These are phyloP conservation scores for Apodemus agrarius DNA, from an alignment of 2,797 vertebrate species.

Conservation along the genomic window DNA sequence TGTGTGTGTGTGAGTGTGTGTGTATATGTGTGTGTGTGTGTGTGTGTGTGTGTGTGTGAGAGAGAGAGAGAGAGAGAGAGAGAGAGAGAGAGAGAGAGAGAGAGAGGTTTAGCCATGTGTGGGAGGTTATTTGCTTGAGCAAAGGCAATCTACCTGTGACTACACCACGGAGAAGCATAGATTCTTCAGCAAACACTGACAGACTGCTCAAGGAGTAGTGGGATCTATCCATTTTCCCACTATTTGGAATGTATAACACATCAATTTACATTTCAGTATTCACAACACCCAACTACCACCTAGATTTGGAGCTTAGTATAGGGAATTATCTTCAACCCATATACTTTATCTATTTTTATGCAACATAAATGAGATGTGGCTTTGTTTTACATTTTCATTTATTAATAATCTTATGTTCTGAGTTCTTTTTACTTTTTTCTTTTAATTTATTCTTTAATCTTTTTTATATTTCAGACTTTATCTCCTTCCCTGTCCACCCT, in stretches of 20 bases:
- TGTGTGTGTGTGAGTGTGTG: too few relatives aligned
- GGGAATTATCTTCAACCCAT: not conserved
- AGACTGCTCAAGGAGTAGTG: too few relatives aligned
- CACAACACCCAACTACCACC: not conserved
- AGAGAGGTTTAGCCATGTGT: not conserved
- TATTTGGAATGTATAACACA: not conserved
- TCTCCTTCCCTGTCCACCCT: too few relatives aligned
- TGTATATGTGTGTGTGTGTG: not conserved
- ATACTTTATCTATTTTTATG: not conserved
- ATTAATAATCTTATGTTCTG: not conserved
- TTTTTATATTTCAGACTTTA: too few relatives aligned
- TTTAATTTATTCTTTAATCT: too few relatives aligned
- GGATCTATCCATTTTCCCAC: not conserved
- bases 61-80: not conserved
- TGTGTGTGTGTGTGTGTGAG: not conserved
- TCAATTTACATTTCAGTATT: constrained; percentile 7
- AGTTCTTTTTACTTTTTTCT: not conserved
- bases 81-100: not conserved
- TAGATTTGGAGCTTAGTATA: not conserved
- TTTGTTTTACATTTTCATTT: not conserved
- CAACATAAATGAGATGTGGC: not conserved
- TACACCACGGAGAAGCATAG: not conserved
- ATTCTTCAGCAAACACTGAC: not conserved
- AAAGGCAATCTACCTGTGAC: not conserved
- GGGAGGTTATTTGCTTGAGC: not conserved